These are phyloP conservation scores for Drosophila borborema DNA, from an alignment of 2,888 invertebrate genomes.

Conservation along the genomic window DNA sequence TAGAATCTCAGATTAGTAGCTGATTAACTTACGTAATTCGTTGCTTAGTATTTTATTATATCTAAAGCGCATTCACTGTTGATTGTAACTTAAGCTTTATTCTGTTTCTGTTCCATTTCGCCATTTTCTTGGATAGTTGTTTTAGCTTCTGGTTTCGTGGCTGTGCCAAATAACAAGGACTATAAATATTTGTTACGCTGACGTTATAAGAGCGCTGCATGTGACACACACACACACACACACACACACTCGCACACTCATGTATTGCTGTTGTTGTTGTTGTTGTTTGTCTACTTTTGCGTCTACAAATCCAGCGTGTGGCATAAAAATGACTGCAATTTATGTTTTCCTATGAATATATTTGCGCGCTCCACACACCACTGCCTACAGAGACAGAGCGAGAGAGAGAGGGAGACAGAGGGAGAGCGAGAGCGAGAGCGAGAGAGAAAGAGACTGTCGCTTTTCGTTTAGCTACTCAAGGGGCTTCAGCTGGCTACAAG, in stretches of 20 bases:
- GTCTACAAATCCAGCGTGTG: conserved; percentile 79
- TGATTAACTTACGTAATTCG: neutral
- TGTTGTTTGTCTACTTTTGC: conserved; percentile 66
- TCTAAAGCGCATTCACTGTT: conserved; percentile 1
- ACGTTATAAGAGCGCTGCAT: conserved; percentile 53
- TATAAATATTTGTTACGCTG: conserved; percentile 82
- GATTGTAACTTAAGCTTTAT: neutral
- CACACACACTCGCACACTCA: conserved; percentile 27
- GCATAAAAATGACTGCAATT: conserved; percentile 83
- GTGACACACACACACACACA: conserved; percentile 51
- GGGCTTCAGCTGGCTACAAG: conserved; percentile 43
- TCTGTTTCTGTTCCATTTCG: neutral
- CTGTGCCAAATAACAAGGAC: conserved; percentile 66
- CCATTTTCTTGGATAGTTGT: conserved; percentile 41
- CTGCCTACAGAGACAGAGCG: neutral
- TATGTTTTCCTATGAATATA: conserved; percentile 83
- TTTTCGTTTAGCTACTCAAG: conserved; percentile 14
- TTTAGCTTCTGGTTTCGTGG: conserved; percentile 39
- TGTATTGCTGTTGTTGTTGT: conserved; percentile 40
- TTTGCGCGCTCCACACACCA: conserved; percentile 39
- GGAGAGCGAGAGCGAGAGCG: neutral
- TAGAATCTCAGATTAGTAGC: neutral
- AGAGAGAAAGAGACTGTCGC: neutral
- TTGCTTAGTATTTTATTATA: neutral
- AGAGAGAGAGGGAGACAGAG: neutral